Evolutionary conservation across 1,140 invertebrate species (phyloP).

Genomic region (Drosophila elegans): DNA sequence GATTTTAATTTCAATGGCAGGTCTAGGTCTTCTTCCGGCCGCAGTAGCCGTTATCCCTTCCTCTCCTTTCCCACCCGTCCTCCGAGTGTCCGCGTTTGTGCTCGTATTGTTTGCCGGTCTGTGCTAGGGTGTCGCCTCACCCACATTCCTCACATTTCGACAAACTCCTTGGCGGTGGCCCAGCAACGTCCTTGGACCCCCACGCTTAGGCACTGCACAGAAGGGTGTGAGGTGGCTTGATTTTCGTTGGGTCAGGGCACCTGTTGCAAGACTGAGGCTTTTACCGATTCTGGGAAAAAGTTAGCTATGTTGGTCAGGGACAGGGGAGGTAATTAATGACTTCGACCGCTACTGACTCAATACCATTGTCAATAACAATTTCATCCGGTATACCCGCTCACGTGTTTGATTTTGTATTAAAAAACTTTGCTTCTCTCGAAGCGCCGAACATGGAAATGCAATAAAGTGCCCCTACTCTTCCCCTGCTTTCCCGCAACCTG

Average conservation of each 20-base stretch:
- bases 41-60: not conserved
- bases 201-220: not conserved
- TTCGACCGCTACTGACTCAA: conserved; percentile 10
- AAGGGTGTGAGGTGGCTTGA: not conserved
- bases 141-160: conserved; percentile 1
- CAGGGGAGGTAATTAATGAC: conserved; percentile 11
- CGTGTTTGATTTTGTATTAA: conserved; percentile 61
- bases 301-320: too few relatives aligned
- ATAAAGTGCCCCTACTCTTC: conserved; percentile 18
- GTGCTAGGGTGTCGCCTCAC: conserved; percentile 7
- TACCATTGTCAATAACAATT: conserved; percentile 54
- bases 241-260: conserved; percentile 35
- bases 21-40: not conserved
- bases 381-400: conserved; percentile 14
- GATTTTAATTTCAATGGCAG: conserved; percentile 56
- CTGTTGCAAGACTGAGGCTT: conserved; percentile 21
- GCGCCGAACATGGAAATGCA: conserved; percentile 54
- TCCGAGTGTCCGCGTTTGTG: conserved; percentile 14
- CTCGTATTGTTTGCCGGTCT: conserved; percentile 26
- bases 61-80: conserved; percentile 2
- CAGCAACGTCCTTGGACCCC: conserved; percentile 55
- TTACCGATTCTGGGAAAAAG: too few relatives aligned
- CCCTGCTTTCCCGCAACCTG: conserved; percentile 6
- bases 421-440: conserved; percentile 56
- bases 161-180: conserved; percentile 58